Evolutionary conservation across 2,113 vertebrate genomes (phyloP), one percentile per base, ranked within the genome.

Genomic region (Myotis brandtii): DNA sequence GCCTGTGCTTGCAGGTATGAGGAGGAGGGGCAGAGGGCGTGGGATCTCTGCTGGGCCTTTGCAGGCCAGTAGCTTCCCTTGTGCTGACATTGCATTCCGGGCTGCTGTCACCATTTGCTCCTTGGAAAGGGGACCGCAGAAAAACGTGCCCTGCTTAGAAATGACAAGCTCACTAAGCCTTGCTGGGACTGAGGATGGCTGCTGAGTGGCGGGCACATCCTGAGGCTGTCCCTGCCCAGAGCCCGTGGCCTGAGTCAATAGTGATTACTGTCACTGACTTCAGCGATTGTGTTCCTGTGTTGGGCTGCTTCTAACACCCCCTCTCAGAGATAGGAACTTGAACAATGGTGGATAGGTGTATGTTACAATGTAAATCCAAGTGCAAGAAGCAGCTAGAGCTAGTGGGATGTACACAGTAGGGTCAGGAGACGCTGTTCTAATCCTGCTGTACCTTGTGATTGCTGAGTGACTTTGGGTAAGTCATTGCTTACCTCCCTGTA

Each of bases 121-220:
- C 95, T 80, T 72, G 92, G 69, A 96, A 88, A 94, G 84, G 75
- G 91, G 86, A 95, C 91, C 0, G 94, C 96, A 96, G 96, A 23
- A 69, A 70, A 96, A 97, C 95, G 94, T 97, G 96, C 93, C 73
- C 46, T 94, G 97, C 91, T 91, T 96, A 95, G 97, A 95, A 97
- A 97, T 93, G 92, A 93, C 27, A 27, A 86, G 54, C 89, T 92
- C 73, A 40, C 46, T 6, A 43, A 67, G 81, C 12, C 72, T 77
- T 48, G 93, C 62, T 46, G 21, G 89, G 52, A 43, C 30, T 37
- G 66, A 77, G 64, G 59, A 23, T 23, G 69, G 70, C 52, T 79
- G 48, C 64, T 37, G 69, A 86, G 69, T 1, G 4, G 30, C 56
- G 4, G 64, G 34, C 16, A 9, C 9, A 20, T 56, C n/a, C 18